Base-by-base conservation (phyloP, 1,140 invertebrate species). In the Drosophila gunungcola region DNA sequence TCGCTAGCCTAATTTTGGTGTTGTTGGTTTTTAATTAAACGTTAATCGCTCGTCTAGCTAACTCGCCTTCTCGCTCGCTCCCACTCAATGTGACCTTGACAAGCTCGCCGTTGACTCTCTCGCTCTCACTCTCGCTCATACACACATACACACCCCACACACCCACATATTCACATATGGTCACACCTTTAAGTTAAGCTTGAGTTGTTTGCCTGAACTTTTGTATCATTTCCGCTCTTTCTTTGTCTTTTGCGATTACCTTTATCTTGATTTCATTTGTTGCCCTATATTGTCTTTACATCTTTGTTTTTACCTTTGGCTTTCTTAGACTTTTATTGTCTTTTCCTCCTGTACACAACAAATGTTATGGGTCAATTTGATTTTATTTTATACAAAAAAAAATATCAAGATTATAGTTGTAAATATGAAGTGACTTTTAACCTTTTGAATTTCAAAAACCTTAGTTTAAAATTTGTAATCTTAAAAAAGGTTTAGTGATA, bases 11-110 rank as follows among this genome's bases (percentile, higher is more conserved):
- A 73, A 55, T 62, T 86, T 74, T 69, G 82, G 79, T 85, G 81
- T 86, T 81, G 81, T 86, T 77, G 78, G 78, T 56, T 80, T 80
- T 51, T 77, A 68, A 62, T 78, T 74, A 82, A 68, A 62, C 63
- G 68, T 80, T 86, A 86, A 77, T 86, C 82, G 78, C 52, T 77
- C 60, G 81, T 49, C 45, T 56, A 49, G 58, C 32, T 55, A 53
- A 51, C 21, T 63, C 65, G 51, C 21, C 64, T 39, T 63, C 58
- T 68, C 63, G 57, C 46, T 51, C 42, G 52, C 55, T 65, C 36
- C 36, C 61, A 52, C 29, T 53, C 46, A 38, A 38, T 29, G 54
- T 72, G 67, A 73, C 52, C 80, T 57, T 80, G 75, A 45, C 58
- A 64, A 75, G 63, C 43, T 67, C 56, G 53, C 57, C 52, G 46